These are phyloP conservation scores for Trachythela sp. DNA, from an alignment of 64 coral and sea anemone genomes.

Conservation along the genomic window DNA sequence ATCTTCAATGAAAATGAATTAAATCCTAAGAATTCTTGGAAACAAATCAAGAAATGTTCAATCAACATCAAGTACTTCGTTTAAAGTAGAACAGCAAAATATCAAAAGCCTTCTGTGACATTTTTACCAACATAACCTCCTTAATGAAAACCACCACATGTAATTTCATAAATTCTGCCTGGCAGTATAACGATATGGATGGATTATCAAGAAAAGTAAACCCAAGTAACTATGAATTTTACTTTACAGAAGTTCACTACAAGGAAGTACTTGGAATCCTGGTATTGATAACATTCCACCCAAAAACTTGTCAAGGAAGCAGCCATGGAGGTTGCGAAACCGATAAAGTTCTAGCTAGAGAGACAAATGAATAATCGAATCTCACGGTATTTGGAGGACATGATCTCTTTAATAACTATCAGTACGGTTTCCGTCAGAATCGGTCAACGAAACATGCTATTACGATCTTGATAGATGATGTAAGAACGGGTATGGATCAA, in stretches of 20 bases:
- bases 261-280: not conserved
- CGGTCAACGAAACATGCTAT: conserved; percentile 18
- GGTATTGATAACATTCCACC: not conserved
- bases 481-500: conserved; percentile 28
- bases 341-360: not conserved
- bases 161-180: too few relatives aligned
- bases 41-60: too few relatives aligned
- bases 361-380: not conserved
- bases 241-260: not conserved
- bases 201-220: not conserved
- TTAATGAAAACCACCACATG: too few relatives aligned
- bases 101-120: too few relatives aligned
- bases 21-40: too few relatives aligned
- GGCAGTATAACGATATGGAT: not conserved
- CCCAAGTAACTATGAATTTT: not conserved
- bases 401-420: conserved; percentile 1
- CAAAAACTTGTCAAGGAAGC: not conserved
- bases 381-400: not conserved
- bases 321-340: not conserved
- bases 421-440: conserved; percentile 27
- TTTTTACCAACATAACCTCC: too few relatives aligned
- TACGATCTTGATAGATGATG: conserved; percentile 9
- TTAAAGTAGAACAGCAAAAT: too few relatives aligned
- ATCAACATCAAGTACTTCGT: too few relatives aligned
- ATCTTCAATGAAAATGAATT: too few relatives aligned